Evolutionary conservation across 1,140 invertebrate genomes (phyloP), one percentile per base, ranked within the genome.

Genomic region (Ladona fulva): DNA sequence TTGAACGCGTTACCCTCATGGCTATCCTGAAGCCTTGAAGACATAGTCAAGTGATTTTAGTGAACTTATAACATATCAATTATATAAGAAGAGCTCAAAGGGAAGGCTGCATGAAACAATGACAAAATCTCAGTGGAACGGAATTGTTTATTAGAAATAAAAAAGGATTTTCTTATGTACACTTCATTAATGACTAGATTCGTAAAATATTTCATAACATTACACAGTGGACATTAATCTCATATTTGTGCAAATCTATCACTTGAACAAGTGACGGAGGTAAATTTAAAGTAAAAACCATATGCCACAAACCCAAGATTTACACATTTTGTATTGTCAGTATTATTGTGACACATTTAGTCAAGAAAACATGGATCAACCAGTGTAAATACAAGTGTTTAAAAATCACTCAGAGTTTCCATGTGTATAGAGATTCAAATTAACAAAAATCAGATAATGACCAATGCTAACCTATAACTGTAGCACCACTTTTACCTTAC

Each of bases 121-220:
- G 1, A 37, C 1, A 8, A 37, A 5, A 8, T 8, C 29, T 37
- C 29, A 37, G 8, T 37, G 29, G 29, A 66, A 22, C 52, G n/a
- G 52, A 66, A 22, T 16, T 66, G 52, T 22, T 22, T 66, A 22
- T 22, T 66, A 66, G 14, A 66, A 66, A 66, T 66, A 66, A 66
- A 66, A 66, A 16, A 66, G 16, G 14, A 12, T 22, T 66, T 66
- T 22, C 14, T 66, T 66, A 66, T 66, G 3, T 66, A 66, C 52
- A 66, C 52, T 66, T 66, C 52, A 66, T 66, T 66, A 19, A 66
- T 66, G 52, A 66, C 52, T 66, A 66, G 52, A 66, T 66, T 66
- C 52, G 14, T 66, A 66, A 66, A 66, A 66, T 66, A 66, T 66
- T 66, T 66, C n/a, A 66, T 66, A 66, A 66, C 14, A 22, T 66